Conservation (phyloP, 2,888 invertebrate species). For the Ptychoptera albimana region DNA sequence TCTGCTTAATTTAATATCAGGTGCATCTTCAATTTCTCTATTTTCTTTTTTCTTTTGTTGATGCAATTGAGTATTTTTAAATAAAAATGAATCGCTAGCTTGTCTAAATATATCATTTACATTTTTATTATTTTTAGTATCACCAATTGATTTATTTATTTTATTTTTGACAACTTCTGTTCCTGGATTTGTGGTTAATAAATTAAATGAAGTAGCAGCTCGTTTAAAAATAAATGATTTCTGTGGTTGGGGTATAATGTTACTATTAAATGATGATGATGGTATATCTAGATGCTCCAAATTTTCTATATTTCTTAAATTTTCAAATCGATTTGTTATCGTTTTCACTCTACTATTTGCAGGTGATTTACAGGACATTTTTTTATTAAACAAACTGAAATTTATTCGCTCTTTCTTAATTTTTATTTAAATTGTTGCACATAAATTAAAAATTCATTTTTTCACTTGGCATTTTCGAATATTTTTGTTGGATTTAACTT, state of each 20-base stretch:
- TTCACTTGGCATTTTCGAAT: too few species aligned
- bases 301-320: constrained; percentile 22
- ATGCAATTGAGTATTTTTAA: background rate
- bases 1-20: constrained; percentile 10
- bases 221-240: constrained; percentile 10
- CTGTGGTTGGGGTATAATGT: background rate
- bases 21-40: constrained; percentile 6
- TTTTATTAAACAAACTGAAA: background rate
- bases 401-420: background rate
- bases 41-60: constrained; percentile 1
- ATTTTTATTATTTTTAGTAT: constrained; percentile 10
- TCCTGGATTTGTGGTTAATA: constrained; percentile 11
- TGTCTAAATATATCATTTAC: constrained; percentile 14
- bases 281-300: constrained; percentile 6
- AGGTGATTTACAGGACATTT: constrained; percentile 16
- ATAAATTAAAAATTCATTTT: too few species aligned
- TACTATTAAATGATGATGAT: constrained; percentile 1
- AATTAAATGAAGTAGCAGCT: constrained; percentile 14
- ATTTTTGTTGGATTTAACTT: too few species aligned
- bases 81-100: constrained; percentile 11
- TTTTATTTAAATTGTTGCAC: too few species aligned
- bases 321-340: constrained; percentile 48
- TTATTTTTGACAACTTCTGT: constrained; percentile 13
- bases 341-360: constrained; percentile 37
- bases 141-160: constrained; percentile 12